Percentiles rank a stretch among this genome's conserved stretches.
These are phyloP conservation scores for Poecilia latipinna DNA, from an alignment of 2,113 vertebrate genomes.

Conservation along the genomic window DNA sequence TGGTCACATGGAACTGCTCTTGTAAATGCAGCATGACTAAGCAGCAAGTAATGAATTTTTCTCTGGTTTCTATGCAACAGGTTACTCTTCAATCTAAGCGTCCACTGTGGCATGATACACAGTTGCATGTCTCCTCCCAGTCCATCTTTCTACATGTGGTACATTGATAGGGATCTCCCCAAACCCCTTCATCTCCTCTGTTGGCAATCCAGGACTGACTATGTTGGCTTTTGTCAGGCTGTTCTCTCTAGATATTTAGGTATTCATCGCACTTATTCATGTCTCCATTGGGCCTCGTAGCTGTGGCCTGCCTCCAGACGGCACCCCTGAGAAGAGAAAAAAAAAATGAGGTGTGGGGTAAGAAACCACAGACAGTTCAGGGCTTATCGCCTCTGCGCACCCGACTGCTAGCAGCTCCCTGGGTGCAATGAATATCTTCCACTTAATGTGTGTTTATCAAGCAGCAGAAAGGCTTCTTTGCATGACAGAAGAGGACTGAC, in stretches of 20 bases:
- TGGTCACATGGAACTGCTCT: constrained; percentile 65
- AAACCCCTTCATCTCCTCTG: constrained; percentile 45
- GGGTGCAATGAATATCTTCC: constrained; percentile 61
- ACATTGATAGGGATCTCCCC: constrained; percentile 61
- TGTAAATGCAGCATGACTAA: constrained; percentile 78
- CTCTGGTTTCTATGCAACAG: constrained; percentile 65
- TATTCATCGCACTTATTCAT: constrained; percentile 56
- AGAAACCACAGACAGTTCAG: constrained; percentile 49
- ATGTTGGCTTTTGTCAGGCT: constrained; percentile 62
- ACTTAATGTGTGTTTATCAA: constrained; percentile 64
- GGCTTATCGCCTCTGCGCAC: constrained; percentile 74
- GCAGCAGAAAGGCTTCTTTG: constrained; percentile 42
- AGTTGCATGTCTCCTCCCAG: constrained; percentile 43
- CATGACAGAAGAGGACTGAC: constrained; percentile 33
- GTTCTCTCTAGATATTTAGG: constrained; percentile 67
- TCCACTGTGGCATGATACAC: constrained; percentile 41
- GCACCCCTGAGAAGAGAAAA: constrained; percentile 55
- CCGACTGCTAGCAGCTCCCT: constrained; percentile 59
- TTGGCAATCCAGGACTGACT: constrained; percentile 52
- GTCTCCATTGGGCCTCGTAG: constrained; percentile 60
- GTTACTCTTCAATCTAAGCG: constrained; percentile 70
- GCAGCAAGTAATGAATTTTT: constrained; percentile 71
- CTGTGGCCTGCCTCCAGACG: constrained; percentile 46
- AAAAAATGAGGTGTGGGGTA: constrained; percentile 40
- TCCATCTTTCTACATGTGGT: constrained; percentile 47